Conservation (phyloP, 2,113 vertebrate species). For the Colossoma macropomum region DNA sequence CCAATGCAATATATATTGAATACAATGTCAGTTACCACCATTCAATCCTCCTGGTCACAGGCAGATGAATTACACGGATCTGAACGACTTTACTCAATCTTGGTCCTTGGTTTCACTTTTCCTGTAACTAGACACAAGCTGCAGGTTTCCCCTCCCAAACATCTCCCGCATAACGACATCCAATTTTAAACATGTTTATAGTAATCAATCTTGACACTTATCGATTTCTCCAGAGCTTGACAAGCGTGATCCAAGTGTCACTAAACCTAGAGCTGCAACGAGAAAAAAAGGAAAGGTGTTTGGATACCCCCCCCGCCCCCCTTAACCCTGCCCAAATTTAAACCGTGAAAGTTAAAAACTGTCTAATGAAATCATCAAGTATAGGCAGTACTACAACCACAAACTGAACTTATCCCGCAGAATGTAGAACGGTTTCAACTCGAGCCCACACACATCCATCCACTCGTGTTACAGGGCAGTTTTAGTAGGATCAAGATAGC, state of each 20-base stretch:
- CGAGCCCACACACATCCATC: slow-evolving; percentile 54
- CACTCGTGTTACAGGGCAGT: slow-evolving; percentile 62
- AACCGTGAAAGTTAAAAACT: background rate
- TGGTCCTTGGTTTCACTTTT: background rate
- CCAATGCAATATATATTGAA: background rate
- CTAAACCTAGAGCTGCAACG: slow-evolving; percentile 44
- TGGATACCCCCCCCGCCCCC: slow-evolving; percentile 56
- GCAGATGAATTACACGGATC: slow-evolving; percentile 2
- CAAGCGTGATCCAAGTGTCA: slow-evolving; percentile 2
- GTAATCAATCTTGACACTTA: slow-evolving; percentile 26
- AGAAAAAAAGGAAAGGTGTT: slow-evolving; percentile 60
- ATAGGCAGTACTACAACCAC: slow-evolving; percentile 50
- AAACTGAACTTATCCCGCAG: background rate
- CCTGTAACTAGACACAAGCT: slow-evolving; percentile 52
- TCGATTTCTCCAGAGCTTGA: slow-evolving; percentile 27
- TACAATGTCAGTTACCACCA: slow-evolving; percentile 36
- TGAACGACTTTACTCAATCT: background rate
- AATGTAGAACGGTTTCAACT: background rate
- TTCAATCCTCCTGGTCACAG: slow-evolving; percentile 7
- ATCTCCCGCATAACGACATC: background rate
- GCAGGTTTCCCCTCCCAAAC: slow-evolving; percentile 37
- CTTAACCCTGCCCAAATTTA: background rate
- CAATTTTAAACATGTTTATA: background rate
- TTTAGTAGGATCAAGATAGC: slow-evolving; percentile 58
- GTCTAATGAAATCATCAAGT: slow-evolving; percentile 40